Conservation (phyloP, 2,888 invertebrate genomes). For the Platycheirus albimanus region DNA sequence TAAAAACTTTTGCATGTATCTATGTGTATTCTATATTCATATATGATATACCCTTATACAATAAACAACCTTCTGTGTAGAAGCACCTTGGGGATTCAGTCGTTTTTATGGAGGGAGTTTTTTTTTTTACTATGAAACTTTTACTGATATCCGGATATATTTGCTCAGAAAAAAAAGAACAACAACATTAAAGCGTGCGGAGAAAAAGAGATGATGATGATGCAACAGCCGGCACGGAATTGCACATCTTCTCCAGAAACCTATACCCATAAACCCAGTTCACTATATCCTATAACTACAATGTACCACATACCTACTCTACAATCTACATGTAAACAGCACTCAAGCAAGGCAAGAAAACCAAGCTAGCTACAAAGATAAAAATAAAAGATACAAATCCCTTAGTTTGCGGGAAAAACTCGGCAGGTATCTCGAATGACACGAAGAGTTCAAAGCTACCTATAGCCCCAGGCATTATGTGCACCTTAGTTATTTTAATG, state of each 20-base stretch:
- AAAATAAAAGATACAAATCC: constrained; percentile 24
- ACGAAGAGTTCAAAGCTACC: constrained; percentile 42
- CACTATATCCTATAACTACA: constrained; percentile 1
- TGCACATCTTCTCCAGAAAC: constrained; percentile 10
- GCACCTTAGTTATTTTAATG: constrained; percentile 48
- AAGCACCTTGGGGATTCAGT: too few relatives aligned
- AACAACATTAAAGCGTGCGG: constrained; percentile 35
- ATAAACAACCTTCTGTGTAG: too few relatives aligned
- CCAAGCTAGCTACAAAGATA: neutral
- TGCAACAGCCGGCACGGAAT: constrained; percentile 36
- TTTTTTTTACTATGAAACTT: too few relatives aligned
- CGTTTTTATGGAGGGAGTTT: too few relatives aligned
- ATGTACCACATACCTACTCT: constrained; percentile 14
- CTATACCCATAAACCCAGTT: constrained; percentile 63
- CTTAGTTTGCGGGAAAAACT: constrained; percentile 9
- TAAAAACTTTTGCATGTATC: too few relatives aligned
- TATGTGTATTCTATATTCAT: too few relatives aligned
- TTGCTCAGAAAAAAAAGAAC: neutral
- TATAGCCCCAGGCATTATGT: constrained; percentile 11
- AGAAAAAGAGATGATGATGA: constrained; percentile 26
- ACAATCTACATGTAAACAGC: neutral
- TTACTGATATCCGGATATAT: neutral
- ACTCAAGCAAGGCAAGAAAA: neutral
- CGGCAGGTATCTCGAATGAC: constrained; percentile 31
- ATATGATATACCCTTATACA: too few relatives aligned